Percentiles rank a stretch among this genome's conserved stretches.
Conservation (phyloP, 2,113 vertebrate genomes). For the Ptilorrhoa leucosticta region DNA sequence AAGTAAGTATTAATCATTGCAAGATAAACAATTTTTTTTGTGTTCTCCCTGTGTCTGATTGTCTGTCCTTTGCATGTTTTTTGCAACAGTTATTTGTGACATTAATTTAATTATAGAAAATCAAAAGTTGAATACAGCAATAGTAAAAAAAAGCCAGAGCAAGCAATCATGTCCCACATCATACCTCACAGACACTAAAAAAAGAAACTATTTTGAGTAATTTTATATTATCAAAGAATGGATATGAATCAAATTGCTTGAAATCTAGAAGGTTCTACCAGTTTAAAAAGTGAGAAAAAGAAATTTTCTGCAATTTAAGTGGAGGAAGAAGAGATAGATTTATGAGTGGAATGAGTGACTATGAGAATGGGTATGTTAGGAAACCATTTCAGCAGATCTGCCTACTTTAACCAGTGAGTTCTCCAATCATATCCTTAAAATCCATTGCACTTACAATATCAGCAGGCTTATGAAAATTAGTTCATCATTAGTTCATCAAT, state of each 20-base stretch:
- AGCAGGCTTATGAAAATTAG: neutral
- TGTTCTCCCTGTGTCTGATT: neutral
- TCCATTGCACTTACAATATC: neutral
- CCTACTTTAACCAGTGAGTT: neutral
- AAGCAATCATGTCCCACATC: neutral
- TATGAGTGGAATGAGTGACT: neutral
- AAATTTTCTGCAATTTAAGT: neutral
- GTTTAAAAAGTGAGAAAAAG: neutral
- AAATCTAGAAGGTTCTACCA: neutral
- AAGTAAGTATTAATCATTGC: neutral
- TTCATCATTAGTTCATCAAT: neutral
- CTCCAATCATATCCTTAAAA: neutral
- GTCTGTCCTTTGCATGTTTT: neutral
- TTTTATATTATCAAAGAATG: neutral
- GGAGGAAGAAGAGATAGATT: neutral
- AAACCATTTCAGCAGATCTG: neutral
- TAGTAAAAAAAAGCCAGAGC: neutral
- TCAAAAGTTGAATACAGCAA: neutral
- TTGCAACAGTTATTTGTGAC: neutral
- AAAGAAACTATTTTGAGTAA: neutral
- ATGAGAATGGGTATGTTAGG: neutral
- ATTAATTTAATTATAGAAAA: neutral
- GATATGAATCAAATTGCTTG: fast-evolving
- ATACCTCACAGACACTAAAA: neutral
- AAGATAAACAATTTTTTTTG: neutral